A percentile compares a stretch with the other conserved stretches of the same genome.
These are phyloP conservation scores for Acanthornis magna DNA, from an alignment of 2,797 vertebrate species.

Conservation along the genomic window DNA sequence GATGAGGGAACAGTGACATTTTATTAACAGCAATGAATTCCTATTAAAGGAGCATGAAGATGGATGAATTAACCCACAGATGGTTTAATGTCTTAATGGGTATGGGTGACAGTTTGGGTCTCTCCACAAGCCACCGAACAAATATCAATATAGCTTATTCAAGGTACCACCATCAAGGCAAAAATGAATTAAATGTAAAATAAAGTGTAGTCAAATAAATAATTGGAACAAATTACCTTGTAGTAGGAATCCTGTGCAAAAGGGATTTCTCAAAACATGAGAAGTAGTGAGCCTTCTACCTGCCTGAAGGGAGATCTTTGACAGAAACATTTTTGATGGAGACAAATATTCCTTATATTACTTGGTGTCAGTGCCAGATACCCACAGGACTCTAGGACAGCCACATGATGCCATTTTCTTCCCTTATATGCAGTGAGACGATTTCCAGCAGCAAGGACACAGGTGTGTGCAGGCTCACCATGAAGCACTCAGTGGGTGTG, in stretches of 20 bases:
- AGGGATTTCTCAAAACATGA: background rate
- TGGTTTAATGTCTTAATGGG: background rate
- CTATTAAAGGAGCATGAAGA: background rate
- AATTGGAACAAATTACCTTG: background rate
- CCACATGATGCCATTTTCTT: background rate
- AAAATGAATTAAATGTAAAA: background rate
- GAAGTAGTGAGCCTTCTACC: background rate
- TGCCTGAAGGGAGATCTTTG: background rate
- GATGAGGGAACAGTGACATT: background rate
- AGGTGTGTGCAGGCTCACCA: background rate
- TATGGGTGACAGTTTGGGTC: background rate
- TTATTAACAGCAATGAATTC: background rate
- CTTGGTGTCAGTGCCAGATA: background rate
- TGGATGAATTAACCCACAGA: background rate
- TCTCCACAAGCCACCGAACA: background rate
- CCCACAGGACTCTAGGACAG: background rate
- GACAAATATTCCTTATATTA: background rate
- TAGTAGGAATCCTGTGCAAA: background rate
- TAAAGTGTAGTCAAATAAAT: background rate
- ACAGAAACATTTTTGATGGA: background rate
- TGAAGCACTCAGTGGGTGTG: background rate
- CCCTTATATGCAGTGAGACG: accelerated
- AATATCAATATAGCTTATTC: background rate
- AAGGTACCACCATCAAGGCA: background rate
- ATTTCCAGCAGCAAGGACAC: background rate